Base-by-base conservation (phyloP, 2,113 vertebrate genomes). In the Cyprinodon variegatus region DNA sequence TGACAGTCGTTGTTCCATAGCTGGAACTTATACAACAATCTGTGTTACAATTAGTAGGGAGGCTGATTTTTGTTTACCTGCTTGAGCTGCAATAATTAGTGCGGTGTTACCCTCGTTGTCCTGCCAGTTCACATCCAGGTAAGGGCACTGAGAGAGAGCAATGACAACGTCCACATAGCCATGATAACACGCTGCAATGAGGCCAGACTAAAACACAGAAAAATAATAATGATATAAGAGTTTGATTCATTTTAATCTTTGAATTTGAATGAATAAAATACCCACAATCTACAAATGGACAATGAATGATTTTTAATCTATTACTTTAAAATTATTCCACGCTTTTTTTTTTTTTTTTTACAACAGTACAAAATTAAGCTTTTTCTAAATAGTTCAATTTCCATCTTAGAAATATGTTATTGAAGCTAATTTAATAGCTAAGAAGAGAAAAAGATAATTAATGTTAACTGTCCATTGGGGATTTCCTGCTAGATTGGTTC, bases 31-130 rank as follows among this genome's bases (percentile, higher is more conserved):
- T 38, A 14, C 61, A 15, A 38, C 3, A 15, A 8, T 40, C 50
- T n/a, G 50, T 57, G 50, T 57, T 14, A n/a, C 9, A 20, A 57
- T n/a, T 20, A 57, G 50, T 6, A 1, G 48, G 48, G 4, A 14
- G 50, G 17, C 37, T 40, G n/a, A 65, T 10, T 11, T 29, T 20
- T 10, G 12, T 93, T 95, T 95, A 99, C 98, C 98, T 95, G 98
- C 98, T 94, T 99, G 98, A 0, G 95, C 95, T 14, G 98, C 97
- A 0, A 92, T 96, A 81, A 98, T 99, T 0, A 99, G 95, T 74
- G 98, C 97, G 0, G 97, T 99, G 92, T 99, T 99, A n/a, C 97
- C 97, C 87, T 99, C 97, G 0, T 94, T 98, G 94, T 99, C 98
- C 90, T 99, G 97, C 97, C 97, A 98, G 95, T 99, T 99, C 68